Percentiles rank a stretch among this genome's conserved stretches.
Conservation (phyloP, 1,140 invertebrate genomes). For the Metopolophium dirhodum region DNA sequence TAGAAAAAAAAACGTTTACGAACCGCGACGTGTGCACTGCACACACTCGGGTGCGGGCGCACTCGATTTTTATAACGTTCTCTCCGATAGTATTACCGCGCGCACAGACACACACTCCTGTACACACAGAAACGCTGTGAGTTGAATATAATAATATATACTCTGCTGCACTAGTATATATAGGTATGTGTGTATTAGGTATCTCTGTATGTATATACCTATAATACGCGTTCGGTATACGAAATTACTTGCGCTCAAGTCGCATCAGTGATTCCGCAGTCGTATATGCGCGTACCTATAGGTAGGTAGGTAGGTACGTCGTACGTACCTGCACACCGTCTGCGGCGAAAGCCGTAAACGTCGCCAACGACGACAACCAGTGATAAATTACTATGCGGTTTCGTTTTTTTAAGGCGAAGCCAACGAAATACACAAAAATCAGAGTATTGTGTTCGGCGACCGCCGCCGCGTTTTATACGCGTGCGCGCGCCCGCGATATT, state of each 20-base stretch:
- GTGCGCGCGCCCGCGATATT: not conserved
- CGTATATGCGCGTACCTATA: not conserved
- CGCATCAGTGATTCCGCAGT: constrained; percentile 27
- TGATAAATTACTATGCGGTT: not conserved
- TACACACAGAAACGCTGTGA: not conserved
- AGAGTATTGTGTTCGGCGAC: not conserved
- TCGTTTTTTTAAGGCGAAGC: not conserved
- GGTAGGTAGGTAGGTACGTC: too few species aligned
- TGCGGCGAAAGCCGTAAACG: not conserved
- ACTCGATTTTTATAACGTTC: not conserved
- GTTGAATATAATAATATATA: constrained; percentile 15
- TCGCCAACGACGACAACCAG: not conserved
- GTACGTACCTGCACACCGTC: not conserved
- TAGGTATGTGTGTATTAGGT: not conserved
- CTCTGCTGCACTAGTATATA: not conserved
- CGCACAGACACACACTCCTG: not conserved
- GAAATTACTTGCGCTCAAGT: constrained; percentile 2
- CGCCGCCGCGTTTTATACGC: too few species aligned
- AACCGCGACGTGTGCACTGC: not conserved
- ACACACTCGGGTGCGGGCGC: not conserved
- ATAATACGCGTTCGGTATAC: constrained; percentile 9
- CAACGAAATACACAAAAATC: constrained; percentile 3
- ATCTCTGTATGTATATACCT: not conserved
- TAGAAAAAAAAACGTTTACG: not conserved
- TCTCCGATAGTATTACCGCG: not conserved